Conservation (phyloP, 2,797 vertebrate species). For the Spinibarbus caldwelli region DNA sequence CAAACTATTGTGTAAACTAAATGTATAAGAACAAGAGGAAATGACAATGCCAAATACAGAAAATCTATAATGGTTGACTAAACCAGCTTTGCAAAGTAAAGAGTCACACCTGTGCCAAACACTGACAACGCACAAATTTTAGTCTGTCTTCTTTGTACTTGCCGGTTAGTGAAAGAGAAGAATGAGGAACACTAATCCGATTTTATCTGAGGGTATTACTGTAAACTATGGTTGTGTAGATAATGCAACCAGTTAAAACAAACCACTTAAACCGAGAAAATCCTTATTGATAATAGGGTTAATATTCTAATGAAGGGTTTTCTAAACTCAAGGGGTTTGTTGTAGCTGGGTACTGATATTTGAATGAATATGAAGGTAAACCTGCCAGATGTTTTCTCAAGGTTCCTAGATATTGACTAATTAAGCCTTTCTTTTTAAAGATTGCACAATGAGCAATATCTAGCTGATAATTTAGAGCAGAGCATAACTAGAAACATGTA, state of each 20-base stretch:
- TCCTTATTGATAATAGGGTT: background rate
- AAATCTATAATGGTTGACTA: constrained; percentile 15
- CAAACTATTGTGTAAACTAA: constrained; percentile 77
- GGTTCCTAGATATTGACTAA: background rate
- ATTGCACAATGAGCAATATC: background rate
- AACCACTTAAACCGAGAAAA: constrained; percentile 16
- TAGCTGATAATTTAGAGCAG: background rate
- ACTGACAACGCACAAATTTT: background rate
- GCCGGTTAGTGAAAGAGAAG: background rate
- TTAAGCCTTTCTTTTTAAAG: background rate
- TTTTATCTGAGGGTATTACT: constrained; percentile 23
- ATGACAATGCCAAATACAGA: constrained; percentile 34
- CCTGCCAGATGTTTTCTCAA: background rate
- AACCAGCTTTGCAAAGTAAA: constrained; percentile 32
- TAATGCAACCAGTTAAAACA: constrained; percentile 14
- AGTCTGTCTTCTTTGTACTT: constrained; percentile 6
- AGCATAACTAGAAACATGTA: background rate
- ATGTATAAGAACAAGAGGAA: constrained; percentile 29
- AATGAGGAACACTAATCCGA: constrained; percentile 19
- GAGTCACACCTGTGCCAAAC: constrained; percentile 15
- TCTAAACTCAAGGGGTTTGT: background rate
- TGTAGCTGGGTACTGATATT: background rate
- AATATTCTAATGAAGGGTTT: background rate
- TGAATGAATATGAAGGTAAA: background rate
- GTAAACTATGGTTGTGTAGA: constrained; percentile 4